Conservation (phyloP, 2,888 invertebrate genomes). For the Ametastegia equiseti region DNA sequence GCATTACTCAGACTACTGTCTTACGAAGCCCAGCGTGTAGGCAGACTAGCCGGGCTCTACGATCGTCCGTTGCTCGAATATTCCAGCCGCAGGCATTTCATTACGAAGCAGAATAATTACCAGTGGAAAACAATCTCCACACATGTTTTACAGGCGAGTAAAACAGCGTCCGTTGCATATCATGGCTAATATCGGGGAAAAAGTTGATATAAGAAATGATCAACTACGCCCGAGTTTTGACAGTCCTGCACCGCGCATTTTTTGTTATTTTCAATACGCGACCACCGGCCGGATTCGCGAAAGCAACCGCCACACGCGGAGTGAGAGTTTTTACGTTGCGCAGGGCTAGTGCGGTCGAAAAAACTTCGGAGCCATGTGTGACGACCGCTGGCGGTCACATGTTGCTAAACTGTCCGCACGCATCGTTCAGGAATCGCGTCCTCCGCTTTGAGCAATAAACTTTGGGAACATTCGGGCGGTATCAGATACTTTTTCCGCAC, state of each 20-base stretch:
- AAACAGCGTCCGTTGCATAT: not conserved
- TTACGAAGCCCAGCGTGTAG: not conserved
- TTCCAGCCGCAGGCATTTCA: not conserved
- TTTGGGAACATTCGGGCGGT: not conserved
- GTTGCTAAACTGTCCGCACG: not conserved
- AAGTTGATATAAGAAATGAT: not conserved
- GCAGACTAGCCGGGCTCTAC: not conserved
- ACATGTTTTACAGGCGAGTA: not conserved
- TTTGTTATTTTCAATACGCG: not conserved
- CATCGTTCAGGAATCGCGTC: not conserved
- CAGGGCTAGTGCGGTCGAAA: constrained; percentile 5
- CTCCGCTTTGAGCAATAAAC: not conserved
- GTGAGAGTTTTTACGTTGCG: constrained; percentile 20
- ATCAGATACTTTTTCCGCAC: not conserved
- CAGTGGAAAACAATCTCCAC: not conserved
- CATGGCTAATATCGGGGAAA: not conserved
- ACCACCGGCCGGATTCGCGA: constrained; percentile 23
- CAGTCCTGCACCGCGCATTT: not conserved
- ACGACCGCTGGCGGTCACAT: not conserved
- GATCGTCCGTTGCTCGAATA: not conserved
- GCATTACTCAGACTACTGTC: not conserved
- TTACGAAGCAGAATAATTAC: not conserved
- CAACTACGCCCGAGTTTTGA: not conserved
- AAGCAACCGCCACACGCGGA: constrained; percentile 37
- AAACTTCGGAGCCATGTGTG: constrained; percentile 32